Evolutionary conservation across 2,113 vertebrate species (phyloP).

Genomic region (Girardinichthys multiradiatus): DNA sequence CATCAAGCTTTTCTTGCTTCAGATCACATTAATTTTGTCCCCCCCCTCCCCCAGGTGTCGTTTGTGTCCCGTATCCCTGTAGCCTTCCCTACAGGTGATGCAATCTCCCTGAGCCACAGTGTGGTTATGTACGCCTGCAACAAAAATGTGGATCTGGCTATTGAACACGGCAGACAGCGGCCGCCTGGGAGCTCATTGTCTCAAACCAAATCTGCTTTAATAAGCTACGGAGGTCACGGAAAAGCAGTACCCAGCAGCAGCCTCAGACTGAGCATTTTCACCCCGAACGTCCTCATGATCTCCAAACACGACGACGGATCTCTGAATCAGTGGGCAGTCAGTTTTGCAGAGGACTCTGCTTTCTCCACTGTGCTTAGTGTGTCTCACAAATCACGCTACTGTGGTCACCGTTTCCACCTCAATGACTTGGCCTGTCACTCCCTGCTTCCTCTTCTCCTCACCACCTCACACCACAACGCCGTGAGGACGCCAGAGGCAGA

Average conservation of each 20-base stretch:
- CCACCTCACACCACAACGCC: constrained; percentile 97
- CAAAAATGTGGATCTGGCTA: constrained; percentile 95
- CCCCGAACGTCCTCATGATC: constrained; percentile 97
- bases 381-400: constrained; percentile 96
- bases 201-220: constrained; percentile 88
- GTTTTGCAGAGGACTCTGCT: constrained; percentile 96
- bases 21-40: background rate
- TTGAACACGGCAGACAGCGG: constrained; percentile 93
- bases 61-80: constrained; percentile 98
- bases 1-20: background rate
- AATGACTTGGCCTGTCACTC: constrained; percentile 98
- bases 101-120: constrained; percentile 95
- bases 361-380: constrained; percentile 98
- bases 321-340: constrained; percentile 96
- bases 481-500: constrained; percentile 83
- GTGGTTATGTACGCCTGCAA: constrained; percentile 98
- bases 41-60: constrained; percentile 86
- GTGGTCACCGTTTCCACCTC: constrained; percentile 98
- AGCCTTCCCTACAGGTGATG: constrained; percentile 95
- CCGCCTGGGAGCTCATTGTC: constrained; percentile 79
- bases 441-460: constrained; percentile 92
- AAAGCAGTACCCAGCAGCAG: constrained; percentile 76
- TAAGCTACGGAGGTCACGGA: constrained; percentile 74
- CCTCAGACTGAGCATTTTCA: constrained; percentile 95
- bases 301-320: constrained; percentile 97